Conservation (phyloP, 2,113 vertebrate genomes). For the Mustela lutreola region DNA sequence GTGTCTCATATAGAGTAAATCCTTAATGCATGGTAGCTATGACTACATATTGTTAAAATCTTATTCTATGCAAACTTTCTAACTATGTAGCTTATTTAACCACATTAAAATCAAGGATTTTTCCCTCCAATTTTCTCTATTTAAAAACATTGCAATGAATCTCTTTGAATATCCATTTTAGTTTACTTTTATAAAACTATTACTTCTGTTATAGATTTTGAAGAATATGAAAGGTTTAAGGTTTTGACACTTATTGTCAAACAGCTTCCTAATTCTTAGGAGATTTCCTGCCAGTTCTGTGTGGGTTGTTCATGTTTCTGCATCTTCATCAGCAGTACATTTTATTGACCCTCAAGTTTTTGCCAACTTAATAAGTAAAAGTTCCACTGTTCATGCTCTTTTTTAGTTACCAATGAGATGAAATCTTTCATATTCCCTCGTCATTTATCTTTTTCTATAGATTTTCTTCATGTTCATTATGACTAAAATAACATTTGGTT, state of each 20-base stretch:
- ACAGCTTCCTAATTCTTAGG: not conserved
- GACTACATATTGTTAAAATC: not conserved
- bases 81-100: not conserved
- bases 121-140: not conserved
- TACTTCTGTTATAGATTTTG: not conserved
- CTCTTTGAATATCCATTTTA: not conserved
- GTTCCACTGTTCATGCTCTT: not conserved
- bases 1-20: not conserved
- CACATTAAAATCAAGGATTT: not conserved
- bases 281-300: not conserved
- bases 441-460: not conserved
- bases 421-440: not conserved
- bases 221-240: not conserved
- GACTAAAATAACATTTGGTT: not conserved
- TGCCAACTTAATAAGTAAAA: not conserved
- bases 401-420: not conserved
- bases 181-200: not conserved
- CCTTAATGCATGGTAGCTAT: not conserved
- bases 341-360: constrained; percentile 4
- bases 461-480: not conserved
- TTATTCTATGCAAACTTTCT: not conserved
- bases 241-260: not conserved
- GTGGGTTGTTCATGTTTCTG: not conserved
- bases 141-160: not conserved
- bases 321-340: not conserved